phyloP scores from a whole-genome alignment of 1,140 invertebrate species.

The Nephila pilipes region DNA sequence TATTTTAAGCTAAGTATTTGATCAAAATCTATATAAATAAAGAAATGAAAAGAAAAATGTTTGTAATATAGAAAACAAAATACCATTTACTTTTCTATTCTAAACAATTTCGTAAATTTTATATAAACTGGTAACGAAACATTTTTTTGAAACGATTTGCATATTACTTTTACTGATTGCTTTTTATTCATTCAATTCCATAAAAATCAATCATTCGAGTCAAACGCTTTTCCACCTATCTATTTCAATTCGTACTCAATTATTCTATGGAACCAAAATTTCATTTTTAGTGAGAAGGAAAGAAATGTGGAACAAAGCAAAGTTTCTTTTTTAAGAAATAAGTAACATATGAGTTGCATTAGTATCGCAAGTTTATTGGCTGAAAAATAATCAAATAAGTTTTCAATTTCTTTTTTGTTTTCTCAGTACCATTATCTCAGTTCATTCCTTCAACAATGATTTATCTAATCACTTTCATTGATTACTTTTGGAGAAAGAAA shows the following conservation, averaged over 20 bases:
- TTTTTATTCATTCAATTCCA: not conserved
- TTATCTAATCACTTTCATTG: constrained; percentile 23
- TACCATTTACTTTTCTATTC: no score
- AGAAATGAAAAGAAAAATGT: no score
- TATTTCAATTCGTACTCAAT: no score
- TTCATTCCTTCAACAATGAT: not conserved
- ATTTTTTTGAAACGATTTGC: constrained; percentile 48
- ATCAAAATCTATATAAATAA: no score
- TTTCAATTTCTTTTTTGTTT: constrained; percentile 9
- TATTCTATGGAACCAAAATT: no score
- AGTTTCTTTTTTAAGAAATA: not conserved
- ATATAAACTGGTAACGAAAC: no score
- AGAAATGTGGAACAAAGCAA: no score
- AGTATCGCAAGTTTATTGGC: not conserved
- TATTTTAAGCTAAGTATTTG: no score
- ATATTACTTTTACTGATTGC: not conserved
- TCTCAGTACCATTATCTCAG: not conserved
- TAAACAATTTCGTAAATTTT: no score
- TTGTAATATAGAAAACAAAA: no score
- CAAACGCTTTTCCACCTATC: not conserved
- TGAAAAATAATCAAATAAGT: constrained; percentile 49
- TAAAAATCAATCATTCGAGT: constrained; percentile 28
- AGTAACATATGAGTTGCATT: not conserved
- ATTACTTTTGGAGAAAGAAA: not conserved
- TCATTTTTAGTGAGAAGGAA: no score